Percentiles rank a stretch among this genome's conserved stretches.
These are phyloP conservation scores for Lanistes nyassanus DNA, from an alignment of 1,140 invertebrate species.

Conservation along the genomic window DNA sequence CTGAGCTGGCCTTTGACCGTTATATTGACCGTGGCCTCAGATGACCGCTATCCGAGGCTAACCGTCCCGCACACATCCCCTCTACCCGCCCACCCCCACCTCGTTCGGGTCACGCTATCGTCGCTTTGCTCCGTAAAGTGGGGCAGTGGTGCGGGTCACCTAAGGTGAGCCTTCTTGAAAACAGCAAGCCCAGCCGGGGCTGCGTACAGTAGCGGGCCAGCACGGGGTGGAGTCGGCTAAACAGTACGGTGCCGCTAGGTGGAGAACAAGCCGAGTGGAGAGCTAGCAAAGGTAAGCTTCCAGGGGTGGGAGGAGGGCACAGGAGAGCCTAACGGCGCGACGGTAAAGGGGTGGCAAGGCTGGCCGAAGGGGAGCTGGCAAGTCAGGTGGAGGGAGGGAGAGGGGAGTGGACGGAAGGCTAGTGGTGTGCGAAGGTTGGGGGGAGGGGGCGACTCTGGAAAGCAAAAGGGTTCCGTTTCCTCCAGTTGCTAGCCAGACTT, in stretches of 20 bases:
- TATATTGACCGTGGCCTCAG: not conserved
- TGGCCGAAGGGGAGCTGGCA: not conserved
- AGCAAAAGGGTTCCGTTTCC: not conserved
- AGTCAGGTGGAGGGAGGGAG: not conserved
- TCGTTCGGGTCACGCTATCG: constrained; percentile 13
- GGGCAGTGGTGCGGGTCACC: constrained; percentile 40
- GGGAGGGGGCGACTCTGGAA: not conserved
- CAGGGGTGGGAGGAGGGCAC: not conserved
- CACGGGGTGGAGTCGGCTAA: constrained; percentile 26
- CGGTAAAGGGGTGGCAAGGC: not conserved
- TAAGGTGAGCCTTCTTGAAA: constrained; percentile 21
- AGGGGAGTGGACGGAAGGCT: not conserved
- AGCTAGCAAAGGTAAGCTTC: not conserved
- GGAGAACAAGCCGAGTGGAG: not conserved
- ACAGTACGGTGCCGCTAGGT: constrained; percentile 8
- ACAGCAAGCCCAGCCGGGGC: constrained; percentile 20
- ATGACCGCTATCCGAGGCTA: not conserved
- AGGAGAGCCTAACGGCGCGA: not conserved
- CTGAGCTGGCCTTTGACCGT: not conserved
- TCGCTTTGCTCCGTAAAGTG: constrained; percentile 27
- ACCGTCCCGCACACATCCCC: not conserved
- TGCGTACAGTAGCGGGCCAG: constrained; percentile 4
- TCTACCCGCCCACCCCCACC: not conserved
- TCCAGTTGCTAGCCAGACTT: not conserved
- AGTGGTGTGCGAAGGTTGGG: not conserved